phyloP scores from a whole-genome alignment of 2,797 vertebrate species.

The Oryzias dopingdopingensis region DNA sequence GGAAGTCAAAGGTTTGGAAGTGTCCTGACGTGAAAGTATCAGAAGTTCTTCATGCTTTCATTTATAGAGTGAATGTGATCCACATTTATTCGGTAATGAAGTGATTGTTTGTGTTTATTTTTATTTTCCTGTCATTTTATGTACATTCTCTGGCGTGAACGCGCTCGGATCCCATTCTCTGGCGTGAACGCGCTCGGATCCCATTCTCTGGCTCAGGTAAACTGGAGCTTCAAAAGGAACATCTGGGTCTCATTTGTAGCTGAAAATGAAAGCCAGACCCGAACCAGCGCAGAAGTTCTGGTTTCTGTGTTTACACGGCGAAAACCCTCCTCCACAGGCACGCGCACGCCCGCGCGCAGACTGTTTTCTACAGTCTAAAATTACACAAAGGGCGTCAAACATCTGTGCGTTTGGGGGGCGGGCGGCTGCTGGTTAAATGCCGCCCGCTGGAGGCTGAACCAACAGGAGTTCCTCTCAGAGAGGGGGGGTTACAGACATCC shows the following conservation, averaged over 20 bases:
- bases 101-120: too few species aligned
- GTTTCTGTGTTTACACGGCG: too few species aligned
- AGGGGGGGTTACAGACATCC: constrained; percentile 2
- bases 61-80: too few species aligned
- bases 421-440: constrained; percentile 30
- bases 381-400: constrained; percentile 39
- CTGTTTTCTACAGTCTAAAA: constrained; percentile 59
- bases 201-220: too few species aligned
- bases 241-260: constrained; percentile 24
- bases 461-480: constrained; percentile 31
- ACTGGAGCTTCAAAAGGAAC: neutral
- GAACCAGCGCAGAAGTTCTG: constrained; percentile 1
- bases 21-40: too few species aligned
- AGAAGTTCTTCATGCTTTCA: too few species aligned
- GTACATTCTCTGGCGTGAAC: too few species aligned
- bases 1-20: too few species aligned
- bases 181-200: too few species aligned
- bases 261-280: constrained; percentile 1
- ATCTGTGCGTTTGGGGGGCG: constrained; percentile 22
- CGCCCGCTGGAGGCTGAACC: constrained; percentile 48
- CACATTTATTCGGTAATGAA: too few species aligned
- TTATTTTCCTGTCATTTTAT: too few species aligned
- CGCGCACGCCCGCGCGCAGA: constrained; percentile 36
- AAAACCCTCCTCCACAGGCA: neutral
- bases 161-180: too few species aligned